Evolutionary conservation across 2,888 invertebrate genomes (phyloP).

Genomic region (Agonum fuliginosum): DNA sequence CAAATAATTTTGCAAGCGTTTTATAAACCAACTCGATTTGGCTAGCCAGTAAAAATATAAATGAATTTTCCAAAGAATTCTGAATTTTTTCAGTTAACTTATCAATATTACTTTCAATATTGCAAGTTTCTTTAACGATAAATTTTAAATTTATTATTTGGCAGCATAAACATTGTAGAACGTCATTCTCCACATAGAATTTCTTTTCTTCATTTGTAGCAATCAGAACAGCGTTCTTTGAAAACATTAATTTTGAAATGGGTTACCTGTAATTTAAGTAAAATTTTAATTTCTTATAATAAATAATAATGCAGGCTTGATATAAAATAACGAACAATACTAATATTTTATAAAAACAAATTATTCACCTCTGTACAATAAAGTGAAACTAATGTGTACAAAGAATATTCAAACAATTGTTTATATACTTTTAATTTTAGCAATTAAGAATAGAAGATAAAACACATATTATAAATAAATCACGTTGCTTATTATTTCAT

Average conservation of each 20-base stretch:
- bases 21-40: constrained; percentile 19
- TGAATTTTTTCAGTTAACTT: constrained; percentile 13
- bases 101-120: constrained; percentile 11
- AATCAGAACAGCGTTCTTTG: constrained; percentile 35
- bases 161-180: constrained; percentile 37
- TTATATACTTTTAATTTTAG: too few species aligned
- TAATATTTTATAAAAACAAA: too few species aligned
- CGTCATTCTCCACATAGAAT: constrained; percentile 2
- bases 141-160: constrained; percentile 29
- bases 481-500: too few species aligned
- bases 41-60: constrained; percentile 11
- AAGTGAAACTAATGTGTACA: too few species aligned
- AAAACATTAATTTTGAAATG: constrained; percentile 37
- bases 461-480: too few species aligned
- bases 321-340: background rate
- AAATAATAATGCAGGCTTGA: background rate
- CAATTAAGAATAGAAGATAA: too few species aligned
- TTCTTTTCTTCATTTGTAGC: constrained; percentile 5
- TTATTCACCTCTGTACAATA: too few species aligned
- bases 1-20: constrained; percentile 36
- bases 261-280: constrained; percentile 37
- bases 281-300: too few species aligned
- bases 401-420: too few species aligned
- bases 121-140: constrained; percentile 17
- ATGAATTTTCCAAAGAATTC: constrained; percentile 30